phyloP scores from a whole-genome alignment of 2,113 vertebrate species.

The Polypterus bichir region DNA sequence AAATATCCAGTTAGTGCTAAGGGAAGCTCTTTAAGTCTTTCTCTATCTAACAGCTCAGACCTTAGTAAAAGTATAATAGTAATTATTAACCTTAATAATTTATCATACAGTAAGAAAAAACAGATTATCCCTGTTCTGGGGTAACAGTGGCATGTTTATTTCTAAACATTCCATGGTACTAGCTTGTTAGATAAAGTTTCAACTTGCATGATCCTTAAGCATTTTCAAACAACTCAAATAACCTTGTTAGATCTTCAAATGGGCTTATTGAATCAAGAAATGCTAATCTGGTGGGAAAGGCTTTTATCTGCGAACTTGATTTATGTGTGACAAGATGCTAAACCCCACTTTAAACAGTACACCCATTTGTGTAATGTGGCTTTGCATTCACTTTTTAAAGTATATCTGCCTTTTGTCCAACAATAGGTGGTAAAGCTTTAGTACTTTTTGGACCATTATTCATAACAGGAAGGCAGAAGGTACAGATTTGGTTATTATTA shows the following conservation, averaged over 20 bases:
- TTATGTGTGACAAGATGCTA: conserved; percentile 6
- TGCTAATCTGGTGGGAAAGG: not conserved
- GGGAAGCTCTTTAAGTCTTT: no score
- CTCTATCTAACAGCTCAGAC: no score
- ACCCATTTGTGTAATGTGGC: not conserved
- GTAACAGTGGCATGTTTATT: no score
- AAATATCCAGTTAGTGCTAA: no score
- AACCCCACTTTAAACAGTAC: conserved; percentile 8
- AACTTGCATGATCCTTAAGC: no score
- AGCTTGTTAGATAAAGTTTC: no score
- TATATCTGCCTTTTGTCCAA: not conserved
- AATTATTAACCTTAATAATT: no score
- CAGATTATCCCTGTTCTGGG: no score
- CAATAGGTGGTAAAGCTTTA: not conserved
- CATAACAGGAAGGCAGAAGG: not conserved
- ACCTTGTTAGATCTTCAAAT: not conserved
- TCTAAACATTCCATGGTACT: no score
- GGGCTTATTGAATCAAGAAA: conserved; percentile 7
- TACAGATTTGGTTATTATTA: not conserved
- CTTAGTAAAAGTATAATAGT: no score
- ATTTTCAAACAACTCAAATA: no score
- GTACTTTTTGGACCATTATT: not conserved
- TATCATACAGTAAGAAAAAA: no score
- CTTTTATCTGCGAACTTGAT: conserved; percentile 9
- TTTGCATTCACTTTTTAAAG: conserved; percentile 1